A percentile compares a stretch with the other conserved stretches of the same genome.
These are phyloP conservation scores for Lepidurus couesii DNA, from an alignment of 1,140 invertebrate genomes.

Conservation along the genomic window DNA sequence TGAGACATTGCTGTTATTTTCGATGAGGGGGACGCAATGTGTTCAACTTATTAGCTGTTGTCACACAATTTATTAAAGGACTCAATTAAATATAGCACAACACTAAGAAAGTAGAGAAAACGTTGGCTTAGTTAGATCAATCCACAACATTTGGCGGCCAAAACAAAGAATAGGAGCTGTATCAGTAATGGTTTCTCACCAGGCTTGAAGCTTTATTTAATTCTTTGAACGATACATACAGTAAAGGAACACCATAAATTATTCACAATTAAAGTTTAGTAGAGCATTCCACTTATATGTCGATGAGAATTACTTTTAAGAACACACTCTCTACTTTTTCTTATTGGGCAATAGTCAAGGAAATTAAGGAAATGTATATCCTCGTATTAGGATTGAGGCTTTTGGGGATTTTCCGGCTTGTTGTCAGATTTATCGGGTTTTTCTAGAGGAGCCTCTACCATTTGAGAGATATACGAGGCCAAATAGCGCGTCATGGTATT, in stretches of 20 bases:
- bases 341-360: not conserved
- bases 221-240: no score
- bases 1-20: not conserved
- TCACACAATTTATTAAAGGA: not conserved
- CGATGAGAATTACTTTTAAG: no score
- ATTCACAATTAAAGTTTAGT: not conserved
- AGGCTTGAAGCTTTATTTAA: not conserved
- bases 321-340: not conserved
- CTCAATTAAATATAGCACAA: not conserved
- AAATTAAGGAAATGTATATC: not conserved
- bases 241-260: not conserved
- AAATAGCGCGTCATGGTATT: constrained; percentile 20
- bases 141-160: not conserved
- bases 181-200: not conserved
- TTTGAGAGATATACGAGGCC: not conserved
- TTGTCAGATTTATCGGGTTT: not conserved
- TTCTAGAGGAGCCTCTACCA: not conserved
- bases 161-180: not conserved
- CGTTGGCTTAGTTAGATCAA: not conserved
- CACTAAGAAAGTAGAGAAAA: not conserved
- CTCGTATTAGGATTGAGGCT: constrained; percentile 4
- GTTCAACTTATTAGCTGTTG: not conserved
- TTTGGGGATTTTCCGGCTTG: not conserved
- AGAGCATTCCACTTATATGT: no score
- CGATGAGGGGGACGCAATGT: not conserved